These are phyloP conservation scores for Saturnia japonica DNA, from an alignment of 2,888 invertebrate genomes.

Conservation along the genomic window DNA sequence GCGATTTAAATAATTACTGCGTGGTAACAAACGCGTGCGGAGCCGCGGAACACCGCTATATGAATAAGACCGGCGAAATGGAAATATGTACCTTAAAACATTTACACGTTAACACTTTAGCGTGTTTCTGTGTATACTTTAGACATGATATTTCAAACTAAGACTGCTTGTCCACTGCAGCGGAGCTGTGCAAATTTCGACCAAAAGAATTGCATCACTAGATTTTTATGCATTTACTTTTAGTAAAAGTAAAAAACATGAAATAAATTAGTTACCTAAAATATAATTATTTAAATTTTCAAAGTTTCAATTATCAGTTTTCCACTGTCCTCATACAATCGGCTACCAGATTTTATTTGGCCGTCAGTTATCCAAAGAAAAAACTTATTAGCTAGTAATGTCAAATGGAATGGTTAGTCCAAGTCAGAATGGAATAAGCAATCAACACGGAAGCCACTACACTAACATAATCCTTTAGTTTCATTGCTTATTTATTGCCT, in stretches of 20 bases:
- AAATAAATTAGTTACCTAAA: no score
- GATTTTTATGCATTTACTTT: no score
- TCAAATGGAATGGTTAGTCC: conserved; percentile 8
- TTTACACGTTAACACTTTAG: neutral
- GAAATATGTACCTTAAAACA: neutral
- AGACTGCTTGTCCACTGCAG: no score
- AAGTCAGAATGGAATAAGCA: conserved; percentile 30
- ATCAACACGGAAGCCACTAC: conserved; percentile 32
- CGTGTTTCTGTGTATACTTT: neutral
- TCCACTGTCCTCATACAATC: neutral
- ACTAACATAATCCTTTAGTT: conserved; percentile 31
- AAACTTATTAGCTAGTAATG: neutral
- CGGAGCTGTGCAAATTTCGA: no score
- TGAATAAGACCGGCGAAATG: neutral
- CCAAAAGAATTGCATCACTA: no score
- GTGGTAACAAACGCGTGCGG: no score
- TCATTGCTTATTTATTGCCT: conserved; percentile 32
- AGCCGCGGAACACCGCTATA: no score
- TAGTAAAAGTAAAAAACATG: no score
- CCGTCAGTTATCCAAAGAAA: neutral
- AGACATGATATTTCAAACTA: neutral
- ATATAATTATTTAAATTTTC: no score
- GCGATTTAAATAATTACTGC: no score
- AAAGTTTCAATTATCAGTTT: no score
- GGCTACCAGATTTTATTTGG: neutral